Evolutionary conservation across 2,888 invertebrate species (phyloP).

Genomic region (Marasmarcha lunaedactyla): DNA sequence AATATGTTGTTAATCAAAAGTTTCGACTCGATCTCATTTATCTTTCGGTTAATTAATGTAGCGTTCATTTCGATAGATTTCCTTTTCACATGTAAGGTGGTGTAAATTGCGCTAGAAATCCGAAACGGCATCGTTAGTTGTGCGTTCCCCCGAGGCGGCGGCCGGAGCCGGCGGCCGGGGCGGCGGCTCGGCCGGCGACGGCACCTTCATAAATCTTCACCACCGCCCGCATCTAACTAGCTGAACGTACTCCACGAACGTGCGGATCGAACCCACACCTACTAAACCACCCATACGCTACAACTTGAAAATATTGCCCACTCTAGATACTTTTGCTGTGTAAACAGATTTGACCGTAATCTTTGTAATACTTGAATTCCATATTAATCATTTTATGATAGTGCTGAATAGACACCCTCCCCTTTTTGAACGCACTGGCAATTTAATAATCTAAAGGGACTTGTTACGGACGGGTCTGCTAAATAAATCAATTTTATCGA

Average conservation of each 20-base stretch:
- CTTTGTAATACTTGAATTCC: slow-evolving; percentile 18
- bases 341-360: too few relatives aligned
- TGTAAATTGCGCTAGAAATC: slow-evolving; percentile 64
- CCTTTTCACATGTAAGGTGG: slow-evolving; percentile 36
- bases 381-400: slow-evolving; percentile 38
- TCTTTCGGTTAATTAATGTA: slow-evolving; percentile 51
- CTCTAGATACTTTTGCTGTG: too few relatives aligned
- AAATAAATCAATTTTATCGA: slow-evolving; percentile 53
- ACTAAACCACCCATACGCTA: slow-evolving; percentile 23
- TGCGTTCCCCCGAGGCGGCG: slow-evolving; percentile 49
- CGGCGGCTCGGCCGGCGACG: slow-evolving; percentile 43
- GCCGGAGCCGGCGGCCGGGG: too few relatives aligned
- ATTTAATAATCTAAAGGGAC: slow-evolving; percentile 48
- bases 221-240: slow-evolving; percentile 60
- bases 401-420: slow-evolving; percentile 32
- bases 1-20: too few relatives aligned
- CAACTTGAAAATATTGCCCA: too few relatives aligned
- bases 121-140: slow-evolving; percentile 63
- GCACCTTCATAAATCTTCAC: slow-evolving; percentile 65
- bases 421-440: slow-evolving; percentile 27
- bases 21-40: too few relatives aligned
- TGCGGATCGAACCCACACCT: not conserved
- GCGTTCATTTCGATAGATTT: slow-evolving; percentile 44
- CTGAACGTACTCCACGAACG: slow-evolving; percentile 18
- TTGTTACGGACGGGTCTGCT: slow-evolving; percentile 33